Percentiles rank a stretch among this genome's conserved stretches.
phyloP scores from a whole-genome alignment of 2,797 vertebrate species.

The Stomatorhinus walkeri region DNA sequence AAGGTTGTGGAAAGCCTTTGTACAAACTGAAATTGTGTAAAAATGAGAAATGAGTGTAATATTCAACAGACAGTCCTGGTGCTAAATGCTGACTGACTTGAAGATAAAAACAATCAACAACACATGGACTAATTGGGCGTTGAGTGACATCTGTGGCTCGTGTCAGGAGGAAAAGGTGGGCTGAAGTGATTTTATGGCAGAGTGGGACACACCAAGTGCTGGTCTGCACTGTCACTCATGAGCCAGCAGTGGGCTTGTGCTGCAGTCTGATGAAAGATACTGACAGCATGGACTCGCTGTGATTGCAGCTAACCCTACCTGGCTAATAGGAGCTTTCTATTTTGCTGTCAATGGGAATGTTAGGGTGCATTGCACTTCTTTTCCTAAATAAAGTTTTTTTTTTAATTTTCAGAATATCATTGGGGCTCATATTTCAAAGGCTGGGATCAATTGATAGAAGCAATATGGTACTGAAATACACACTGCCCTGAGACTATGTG shows the following conservation, averaged over 20 bases:
- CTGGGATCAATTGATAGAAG: neutral
- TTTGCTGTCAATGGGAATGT: neutral
- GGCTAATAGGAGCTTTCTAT: neutral
- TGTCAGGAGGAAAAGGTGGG: neutral
- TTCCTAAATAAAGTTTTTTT: neutral
- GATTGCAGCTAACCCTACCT: neutral
- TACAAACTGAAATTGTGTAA: neutral
- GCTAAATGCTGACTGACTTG: neutral
- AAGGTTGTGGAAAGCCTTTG: neutral
- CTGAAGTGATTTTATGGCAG: neutral
- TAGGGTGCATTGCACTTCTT: neutral
- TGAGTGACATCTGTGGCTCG: neutral
- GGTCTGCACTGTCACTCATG: neutral
- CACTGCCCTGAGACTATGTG: neutral
- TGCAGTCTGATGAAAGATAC: neutral
- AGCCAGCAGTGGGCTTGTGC: neutral
- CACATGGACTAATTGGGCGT: neutral
- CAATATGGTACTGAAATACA: neutral
- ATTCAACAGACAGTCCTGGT: neutral
- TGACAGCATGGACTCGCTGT: neutral
- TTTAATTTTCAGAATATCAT: neutral
- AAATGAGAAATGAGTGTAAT: neutral
- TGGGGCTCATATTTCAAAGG: neutral
- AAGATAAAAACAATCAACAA: neutral
- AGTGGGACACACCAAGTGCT: neutral